Percentiles rank a stretch among this genome's conserved stretches.
phyloP scores from a whole-genome alignment of 2,888 invertebrate species.

The Dicycla oo region DNA sequence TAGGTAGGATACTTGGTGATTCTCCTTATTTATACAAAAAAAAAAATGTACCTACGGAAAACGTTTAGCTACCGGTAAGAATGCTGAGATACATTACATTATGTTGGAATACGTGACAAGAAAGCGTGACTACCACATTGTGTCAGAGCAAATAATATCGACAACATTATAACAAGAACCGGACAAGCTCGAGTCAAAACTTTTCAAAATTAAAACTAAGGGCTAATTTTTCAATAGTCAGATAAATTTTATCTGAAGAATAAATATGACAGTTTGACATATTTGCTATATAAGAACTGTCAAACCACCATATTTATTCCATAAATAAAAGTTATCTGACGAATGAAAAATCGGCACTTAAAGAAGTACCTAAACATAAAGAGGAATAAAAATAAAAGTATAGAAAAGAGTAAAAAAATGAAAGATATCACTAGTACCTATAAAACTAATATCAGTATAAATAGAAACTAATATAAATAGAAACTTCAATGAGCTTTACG shows the following conservation, averaged over 20 bases:
- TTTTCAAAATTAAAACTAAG: no score
- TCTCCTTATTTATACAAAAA: neutral
- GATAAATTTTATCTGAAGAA: no score
- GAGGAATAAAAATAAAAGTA: neutral
- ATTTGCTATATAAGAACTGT: no score
- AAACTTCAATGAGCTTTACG: neutral
- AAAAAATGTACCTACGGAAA: neutral
- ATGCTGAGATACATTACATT: constrained; percentile 5
- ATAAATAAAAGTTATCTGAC: no score
- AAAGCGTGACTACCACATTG: constrained; percentile 35
- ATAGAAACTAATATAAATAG: constrained; percentile 3
- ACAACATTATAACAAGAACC: neutral
- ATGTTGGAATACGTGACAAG: constrained; percentile 32
- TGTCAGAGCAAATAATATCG: constrained; percentile 30
- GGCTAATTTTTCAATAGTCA: no score
- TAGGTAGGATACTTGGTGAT: neutral
- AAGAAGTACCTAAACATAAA: no score
- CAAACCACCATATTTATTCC: no score
- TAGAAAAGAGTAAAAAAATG: neutral
- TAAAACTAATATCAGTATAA: neutral
- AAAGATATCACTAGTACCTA: neutral
- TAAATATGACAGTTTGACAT: no score
- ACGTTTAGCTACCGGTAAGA: constrained; percentile 3
- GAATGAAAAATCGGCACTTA: no score
- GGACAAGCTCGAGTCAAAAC: neutral